Base-by-base conservation (phyloP, 2,113 vertebrate species). In the Ctenomys sociabilis region DNA sequence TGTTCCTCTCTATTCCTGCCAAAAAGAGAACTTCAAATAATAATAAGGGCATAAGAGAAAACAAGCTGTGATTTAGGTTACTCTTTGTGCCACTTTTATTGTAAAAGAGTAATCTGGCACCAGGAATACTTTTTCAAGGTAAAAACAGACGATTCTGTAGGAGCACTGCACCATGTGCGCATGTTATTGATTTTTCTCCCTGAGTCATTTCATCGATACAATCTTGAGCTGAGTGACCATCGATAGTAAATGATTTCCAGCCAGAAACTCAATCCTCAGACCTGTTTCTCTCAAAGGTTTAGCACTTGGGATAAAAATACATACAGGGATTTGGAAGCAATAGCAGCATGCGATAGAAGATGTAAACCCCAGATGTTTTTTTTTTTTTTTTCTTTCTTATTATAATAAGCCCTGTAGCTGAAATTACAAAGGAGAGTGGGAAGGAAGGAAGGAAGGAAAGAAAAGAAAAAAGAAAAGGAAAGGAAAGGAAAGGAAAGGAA, bases 161-260 rank as follows among this genome's bases (percentile, higher is more conserved):
- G 75, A 96, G 83, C 43, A 72, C 93, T 88, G 81, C 80, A 92
- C 93, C 85, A 80, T 95, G 90, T 94, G 89, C 88, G 96, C 94
- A 94, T 35, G 57, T 70, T 97, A 97, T 97, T 97, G 96, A 98
- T 97, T 97, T 97, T 96, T 97, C 94, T 93, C 94, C 77, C 96
- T 93, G 92, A 97, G 96, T 96, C 96, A 98, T 98, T 96, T 96
- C 96, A 94, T 88, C 0, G 97, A 97, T 97, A 97, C 93, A 94
- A 97, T 97, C 96, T 97, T 96, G 93, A 97, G 95, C 96, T 0
- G 28, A 96, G 94, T 95, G 95, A 93, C 97, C 95, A 93, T 97
- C 35, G 40, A 97, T 96, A 95, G 94, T 96, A 97, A 97, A 97
- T 96, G 95, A 97, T 97, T 97, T 97, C 96, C 95, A 98, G 96